A percentile compares a stretch with the other conserved stretches of the same genome.
phyloP scores from a whole-genome alignment of 2,888 invertebrate species.

The Pogonocherus hispidulus region DNA sequence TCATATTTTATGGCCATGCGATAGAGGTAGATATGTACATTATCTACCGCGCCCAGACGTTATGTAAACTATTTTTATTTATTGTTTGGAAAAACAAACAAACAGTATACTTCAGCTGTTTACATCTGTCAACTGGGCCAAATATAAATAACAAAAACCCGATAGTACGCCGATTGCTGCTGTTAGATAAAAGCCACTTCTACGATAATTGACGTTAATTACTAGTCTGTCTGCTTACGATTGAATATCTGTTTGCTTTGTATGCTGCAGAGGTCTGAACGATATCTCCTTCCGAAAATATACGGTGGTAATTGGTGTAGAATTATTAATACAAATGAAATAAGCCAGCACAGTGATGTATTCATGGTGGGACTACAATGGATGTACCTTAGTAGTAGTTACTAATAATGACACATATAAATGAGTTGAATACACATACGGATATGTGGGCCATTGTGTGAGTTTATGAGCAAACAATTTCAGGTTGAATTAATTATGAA shows the following conservation, averaged over 20 bases:
- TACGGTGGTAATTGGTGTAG: conserved; percentile 19
- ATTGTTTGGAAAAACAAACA: too few relatives aligned
- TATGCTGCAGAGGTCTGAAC: not conserved
- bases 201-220: not conserved
- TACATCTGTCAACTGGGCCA: not conserved
- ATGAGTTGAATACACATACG: not conserved
- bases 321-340: conserved; percentile 18
- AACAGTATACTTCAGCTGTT: not conserved
- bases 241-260: not conserved
- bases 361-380: not conserved
- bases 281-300: conserved; percentile 11
- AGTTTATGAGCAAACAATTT: not conserved
- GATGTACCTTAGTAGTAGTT: not conserved
- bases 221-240: not conserved
- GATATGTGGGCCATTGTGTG: not conserved
- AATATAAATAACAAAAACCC: not conserved
- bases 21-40: too few relatives aligned
- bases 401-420: conserved; percentile 7
- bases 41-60: too few relatives aligned
- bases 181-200: not conserved
- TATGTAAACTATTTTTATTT: too few relatives aligned
- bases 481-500: not conserved
- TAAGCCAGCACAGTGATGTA: conserved; percentile 14
- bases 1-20: too few relatives aligned
- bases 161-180: not conserved